Evolutionary conservation across 2,113 vertebrate genomes (phyloP).

Genomic region (Paraplagusia blochii): DNA sequence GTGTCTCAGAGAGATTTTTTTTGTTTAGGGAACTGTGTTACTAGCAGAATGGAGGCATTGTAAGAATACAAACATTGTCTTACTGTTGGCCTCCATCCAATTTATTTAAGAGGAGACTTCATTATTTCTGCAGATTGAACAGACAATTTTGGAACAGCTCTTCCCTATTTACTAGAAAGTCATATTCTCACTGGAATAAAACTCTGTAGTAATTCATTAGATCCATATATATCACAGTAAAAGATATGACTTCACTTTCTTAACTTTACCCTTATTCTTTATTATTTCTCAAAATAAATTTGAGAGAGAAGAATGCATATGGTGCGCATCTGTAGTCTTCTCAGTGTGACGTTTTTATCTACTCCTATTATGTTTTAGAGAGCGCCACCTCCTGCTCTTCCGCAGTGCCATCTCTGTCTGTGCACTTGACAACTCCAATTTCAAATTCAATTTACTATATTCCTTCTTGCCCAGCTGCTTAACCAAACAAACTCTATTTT

Average conservation of each 20-base stretch:
- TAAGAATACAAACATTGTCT: not conserved
- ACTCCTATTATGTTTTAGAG: not conserved
- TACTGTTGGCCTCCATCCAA: slow-evolving; percentile 5
- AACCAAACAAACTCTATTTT: not conserved
- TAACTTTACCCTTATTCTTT: no score
- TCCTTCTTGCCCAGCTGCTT: slow-evolving; percentile 22
- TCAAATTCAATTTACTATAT: slow-evolving; percentile 56
- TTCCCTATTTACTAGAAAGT: no score
- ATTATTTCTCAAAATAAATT: no score
- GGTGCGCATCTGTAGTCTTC: not conserved
- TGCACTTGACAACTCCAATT: slow-evolving; percentile 61
- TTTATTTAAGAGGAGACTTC: no score
- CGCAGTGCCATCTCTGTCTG: slow-evolving; percentile 36
- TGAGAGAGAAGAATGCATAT: not conserved
- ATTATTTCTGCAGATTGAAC: no score
- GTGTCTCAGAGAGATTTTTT: slow-evolving; percentile 4
- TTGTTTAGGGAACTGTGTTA: slow-evolving; percentile 23
- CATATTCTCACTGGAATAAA: no score
- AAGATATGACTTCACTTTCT: no score
- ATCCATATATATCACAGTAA: no score
- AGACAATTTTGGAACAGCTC: no score
- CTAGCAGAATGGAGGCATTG: slow-evolving; percentile 15
- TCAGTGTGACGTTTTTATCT: slow-evolving; percentile 26
- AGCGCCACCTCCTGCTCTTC: slow-evolving; percentile 2
- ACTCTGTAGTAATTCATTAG: no score